A percentile compares a stretch with the other conserved stretches of the same genome.
Evolutionary conservation across 2,113 vertebrate species (phyloP).

Genomic region (Centropus bengalensis): DNA sequence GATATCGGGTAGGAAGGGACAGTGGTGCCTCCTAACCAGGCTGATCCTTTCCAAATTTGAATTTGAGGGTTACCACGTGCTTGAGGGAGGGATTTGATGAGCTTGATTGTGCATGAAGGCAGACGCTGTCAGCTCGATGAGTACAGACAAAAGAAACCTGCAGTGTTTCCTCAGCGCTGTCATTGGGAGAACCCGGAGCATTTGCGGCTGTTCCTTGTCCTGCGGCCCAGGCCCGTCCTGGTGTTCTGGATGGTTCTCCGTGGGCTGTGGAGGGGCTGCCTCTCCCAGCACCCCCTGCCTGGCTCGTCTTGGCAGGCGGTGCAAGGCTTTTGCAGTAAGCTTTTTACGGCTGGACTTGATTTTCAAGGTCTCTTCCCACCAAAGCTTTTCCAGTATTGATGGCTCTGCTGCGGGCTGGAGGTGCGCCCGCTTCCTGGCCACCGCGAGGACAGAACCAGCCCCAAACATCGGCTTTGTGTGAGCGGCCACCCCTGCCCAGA

Average conservation of each 20-base stretch:
- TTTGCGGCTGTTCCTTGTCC: accelerated
- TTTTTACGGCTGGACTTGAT: no score
- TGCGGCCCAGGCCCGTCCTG: accelerated
- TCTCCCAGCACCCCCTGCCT: background rate
- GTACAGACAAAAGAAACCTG: background rate
- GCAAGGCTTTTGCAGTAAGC: background rate
- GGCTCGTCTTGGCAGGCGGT: accelerated
- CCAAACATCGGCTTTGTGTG: background rate
- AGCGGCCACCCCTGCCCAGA: background rate
- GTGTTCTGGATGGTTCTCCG: background rate
- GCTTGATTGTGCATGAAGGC: background rate
- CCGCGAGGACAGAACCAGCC: background rate
- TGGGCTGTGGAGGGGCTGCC: background rate
- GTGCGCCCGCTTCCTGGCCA: accelerated
- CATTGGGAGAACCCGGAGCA: background rate
- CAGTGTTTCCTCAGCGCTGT: background rate
- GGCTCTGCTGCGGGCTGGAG: accelerated
- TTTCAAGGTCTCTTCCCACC: no score
- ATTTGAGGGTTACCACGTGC: background rate
- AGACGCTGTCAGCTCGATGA: background rate
- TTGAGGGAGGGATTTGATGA: background rate
- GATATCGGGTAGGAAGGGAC: background rate
- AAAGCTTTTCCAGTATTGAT: no score
- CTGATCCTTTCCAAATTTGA: background rate
- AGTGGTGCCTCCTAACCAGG: background rate